Evolutionary conservation across 2,113 vertebrate species (phyloP).

Genomic region (Sceloporus undulatus): DNA sequence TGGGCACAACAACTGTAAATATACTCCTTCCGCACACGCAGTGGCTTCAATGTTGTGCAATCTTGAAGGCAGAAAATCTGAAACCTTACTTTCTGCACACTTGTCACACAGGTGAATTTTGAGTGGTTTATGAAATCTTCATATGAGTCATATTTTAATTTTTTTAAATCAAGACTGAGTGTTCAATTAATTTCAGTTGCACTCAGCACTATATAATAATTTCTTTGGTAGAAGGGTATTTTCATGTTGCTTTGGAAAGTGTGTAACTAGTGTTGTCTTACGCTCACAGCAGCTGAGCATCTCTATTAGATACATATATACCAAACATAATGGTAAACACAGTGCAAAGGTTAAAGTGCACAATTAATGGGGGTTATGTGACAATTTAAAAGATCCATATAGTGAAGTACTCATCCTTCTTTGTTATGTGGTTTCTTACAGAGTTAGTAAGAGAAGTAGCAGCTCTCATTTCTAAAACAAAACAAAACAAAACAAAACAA

Average conservation of each 20-base stretch:
- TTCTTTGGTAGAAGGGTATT: background rate
- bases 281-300: background rate
- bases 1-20: background rate
- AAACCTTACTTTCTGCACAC: background rate
- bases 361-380: background rate
- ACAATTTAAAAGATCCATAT: background rate
- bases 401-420: background rate
- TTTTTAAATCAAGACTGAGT: background rate
- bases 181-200: background rate
- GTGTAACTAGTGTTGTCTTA: background rate
- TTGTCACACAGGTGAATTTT: no score
- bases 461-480: background rate
- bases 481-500: background rate
- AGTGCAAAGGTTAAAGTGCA: background rate
- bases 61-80: background rate
- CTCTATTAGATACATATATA: background rate
- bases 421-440: background rate
- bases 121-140: background rate
- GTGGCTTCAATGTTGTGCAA: conserved; percentile 25
- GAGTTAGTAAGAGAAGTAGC: background rate
- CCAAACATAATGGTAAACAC: background rate
- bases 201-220: background rate
- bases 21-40: background rate
- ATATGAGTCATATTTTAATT: background rate
- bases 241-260: conserved; percentile 5